A percentile compares a stretch with the other conserved stretches of the same genome.
Evolutionary conservation across 1,140 invertebrate species (phyloP).

Genomic region (Macrocentrus cingulum): DNA sequence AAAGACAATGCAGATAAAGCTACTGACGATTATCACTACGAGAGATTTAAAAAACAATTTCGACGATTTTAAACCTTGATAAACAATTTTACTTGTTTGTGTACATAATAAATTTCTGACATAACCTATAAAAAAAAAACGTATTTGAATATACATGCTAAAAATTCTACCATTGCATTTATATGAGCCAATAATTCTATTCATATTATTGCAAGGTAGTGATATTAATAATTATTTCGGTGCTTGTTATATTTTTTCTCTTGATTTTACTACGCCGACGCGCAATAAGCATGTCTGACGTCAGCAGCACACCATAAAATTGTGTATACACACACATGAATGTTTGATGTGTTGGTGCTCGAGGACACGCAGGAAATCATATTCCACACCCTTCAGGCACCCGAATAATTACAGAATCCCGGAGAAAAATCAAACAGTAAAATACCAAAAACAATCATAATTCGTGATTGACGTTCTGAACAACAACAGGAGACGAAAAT

Average conservation of each 20-base stretch:
- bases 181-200: too few species aligned
- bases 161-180: too few species aligned
- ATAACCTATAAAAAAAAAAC: too few species aligned
- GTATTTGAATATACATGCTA: too few species aligned
- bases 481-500: slow-evolving; percentile 54
- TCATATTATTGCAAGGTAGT: too few species aligned
- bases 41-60: slow-evolving; percentile 96
- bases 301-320: background rate
- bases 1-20: slow-evolving; percentile 80
- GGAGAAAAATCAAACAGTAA: too few species aligned
- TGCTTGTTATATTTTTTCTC: too few species aligned
- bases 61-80: slow-evolving; percentile 71
- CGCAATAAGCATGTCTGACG: background rate
- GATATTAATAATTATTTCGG: too few species aligned
- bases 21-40: slow-evolving; percentile 96
- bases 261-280: background rate
- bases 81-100: slow-evolving; percentile 1
- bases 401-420: too few species aligned
- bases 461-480: slow-evolving; percentile 8
- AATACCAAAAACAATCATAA: slow-evolving; percentile 11
- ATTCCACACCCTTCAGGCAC: too few species aligned
- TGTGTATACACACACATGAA: background rate
- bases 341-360: too few species aligned
- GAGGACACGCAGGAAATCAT: too few species aligned
- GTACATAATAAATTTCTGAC: background rate